Base-by-base conservation (phyloP, 2,797 vertebrate genomes). In the Fistularia commersonii region DNA sequence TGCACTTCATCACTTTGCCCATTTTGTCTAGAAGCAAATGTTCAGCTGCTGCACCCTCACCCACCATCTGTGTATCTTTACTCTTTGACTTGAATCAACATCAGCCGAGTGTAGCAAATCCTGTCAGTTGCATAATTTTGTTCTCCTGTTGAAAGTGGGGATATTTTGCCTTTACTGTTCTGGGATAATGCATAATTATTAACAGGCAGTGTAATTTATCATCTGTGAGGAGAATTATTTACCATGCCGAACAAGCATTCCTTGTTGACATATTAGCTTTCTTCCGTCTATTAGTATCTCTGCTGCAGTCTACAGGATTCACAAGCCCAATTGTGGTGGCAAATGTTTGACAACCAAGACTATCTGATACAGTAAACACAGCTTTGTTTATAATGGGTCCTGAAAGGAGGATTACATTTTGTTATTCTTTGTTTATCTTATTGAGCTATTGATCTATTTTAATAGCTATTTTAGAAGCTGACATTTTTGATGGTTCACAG, bases 11-110 rank as follows among this genome's bases (percentile, higher is more conserved):
- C 69, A 71, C 64, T 66, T 62, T 66, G 74, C 45, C 72, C 50
- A n/a, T 13, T 62, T 13, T 71, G 54, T 57, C 5, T 45, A 66
- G 37, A 45, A 53, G 66, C 47, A 50, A 51, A 59, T 51, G 52
- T 56, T 72, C 51, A 42, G 41, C 58, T 66, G 11, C 57, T 44
- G 37, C 12, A 0, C 7, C 23, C 4, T n/a, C 38, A 0, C 55
- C 14, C 52, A 12, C 51, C 38, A 53, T 35, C 64, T 33, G 52
- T 38, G 57, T 14, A 9, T 55, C 54, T 57, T 56, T 36, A 41
- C 58, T 66, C 54, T 62, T 35, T 33, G 52, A 67, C 67, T 71
- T 41, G 53, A 69, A 67, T 76, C 69, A 77, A 71, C 72, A 78
- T 10, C 64, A 71, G 55, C 48, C 48, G 40, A 57, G 50, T 58